Base-by-base conservation (phyloP, 2,888 invertebrate genomes). In the Rhyacophila evoluta region DNA sequence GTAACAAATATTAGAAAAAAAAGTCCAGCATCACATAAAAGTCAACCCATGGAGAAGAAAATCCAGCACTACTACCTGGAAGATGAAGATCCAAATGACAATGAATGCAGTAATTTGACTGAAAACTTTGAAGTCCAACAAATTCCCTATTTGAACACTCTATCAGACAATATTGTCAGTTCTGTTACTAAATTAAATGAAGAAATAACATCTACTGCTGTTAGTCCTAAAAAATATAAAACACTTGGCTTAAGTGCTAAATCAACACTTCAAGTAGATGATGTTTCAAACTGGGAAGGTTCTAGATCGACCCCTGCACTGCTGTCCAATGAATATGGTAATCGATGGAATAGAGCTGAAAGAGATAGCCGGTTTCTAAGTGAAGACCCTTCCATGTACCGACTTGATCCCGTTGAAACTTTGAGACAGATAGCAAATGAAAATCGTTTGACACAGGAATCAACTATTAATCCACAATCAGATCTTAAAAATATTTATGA, bases 341-440 rank as follows among this genome's bases (percentile, higher is more conserved):
- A 15, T 19, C 25, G 19, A 19, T 25, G 25, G 55, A 19, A 25
- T 10, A 3, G 19, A 4, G 55, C 55, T 2, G 19, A 10, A 15
- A 41, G 19, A 39, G 28, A 72, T 4, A 12, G 27, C 8, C 3
- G n/a, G 15, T 4, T 41, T 1, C 38, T 29, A 10, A 76, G 36
- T 5, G 27, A 36, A 25, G 70, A 55, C 6, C 72, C 78, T 11
- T 55, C 74, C 0, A 28, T 38, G n/a, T 68, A 36, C 29, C 38
- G 71, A 67, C 33, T 71, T 15, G 29, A 37, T 11, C 80, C 80
- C 0, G 41, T 37, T n/a, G 79, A 79, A 38, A 79, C 79, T 10
- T 71, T 80, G 5, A 67, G 77, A 12, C 77, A 77, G 36, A 33
- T 77, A 67, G 11, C 72, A 10, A 33, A 71, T 1, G 41, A 73